phyloP scores from a whole-genome alignment of 1,140 invertebrate species.

The Drosophila triauraria region DNA sequence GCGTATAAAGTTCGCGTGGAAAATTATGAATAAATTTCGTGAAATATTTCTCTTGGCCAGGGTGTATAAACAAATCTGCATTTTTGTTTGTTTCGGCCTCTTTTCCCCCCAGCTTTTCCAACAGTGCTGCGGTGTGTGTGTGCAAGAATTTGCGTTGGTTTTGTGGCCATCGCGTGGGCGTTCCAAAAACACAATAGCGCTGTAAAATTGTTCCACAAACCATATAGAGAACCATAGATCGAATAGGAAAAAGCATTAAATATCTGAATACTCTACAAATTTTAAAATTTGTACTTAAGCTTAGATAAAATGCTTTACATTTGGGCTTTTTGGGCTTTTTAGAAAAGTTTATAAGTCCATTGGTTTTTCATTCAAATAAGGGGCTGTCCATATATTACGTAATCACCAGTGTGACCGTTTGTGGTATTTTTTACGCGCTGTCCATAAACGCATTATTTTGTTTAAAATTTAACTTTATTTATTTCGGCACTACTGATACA shows the following conservation, averaged over 20 bases:
- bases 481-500: too few species aligned
- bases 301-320: too few species aligned
- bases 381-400: too few species aligned
- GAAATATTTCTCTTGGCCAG: constrained; percentile 41
- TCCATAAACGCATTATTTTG: too few species aligned
- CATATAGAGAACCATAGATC: neutral
- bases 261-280: neutral
- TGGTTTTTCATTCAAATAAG: too few species aligned
- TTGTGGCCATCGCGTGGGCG: constrained; percentile 53
- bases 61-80: constrained; percentile 46
- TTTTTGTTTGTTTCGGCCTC: constrained; percentile 25
- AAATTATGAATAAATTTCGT: constrained; percentile 29
- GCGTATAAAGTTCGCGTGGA: constrained; percentile 27
- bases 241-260: neutral
- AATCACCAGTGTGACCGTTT: too few species aligned
- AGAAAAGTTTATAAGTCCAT: too few species aligned
- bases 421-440: too few species aligned
- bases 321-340: too few species aligned
- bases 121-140: constrained; percentile 16
- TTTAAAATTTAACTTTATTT: too few species aligned
- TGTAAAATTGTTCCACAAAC: constrained; percentile 50
- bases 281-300: neutral
- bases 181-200: constrained; percentile 48
- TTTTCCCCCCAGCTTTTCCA: constrained; percentile 1
- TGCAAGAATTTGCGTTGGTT: constrained; percentile 54